Conservation (phyloP, 2,888 invertebrate species). For the Lasioglossum malachurum region DNA sequence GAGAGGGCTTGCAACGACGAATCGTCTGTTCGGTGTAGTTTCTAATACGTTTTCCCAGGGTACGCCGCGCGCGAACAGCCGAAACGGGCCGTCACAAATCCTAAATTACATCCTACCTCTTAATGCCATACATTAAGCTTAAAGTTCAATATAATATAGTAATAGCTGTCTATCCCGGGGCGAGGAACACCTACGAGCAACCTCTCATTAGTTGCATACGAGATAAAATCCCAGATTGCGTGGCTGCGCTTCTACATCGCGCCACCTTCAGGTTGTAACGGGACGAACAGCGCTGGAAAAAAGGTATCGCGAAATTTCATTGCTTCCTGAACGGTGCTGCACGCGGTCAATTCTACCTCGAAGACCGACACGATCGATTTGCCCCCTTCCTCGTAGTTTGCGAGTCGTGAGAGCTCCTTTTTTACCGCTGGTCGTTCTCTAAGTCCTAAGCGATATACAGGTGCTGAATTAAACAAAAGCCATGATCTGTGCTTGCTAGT, state of each 20-base stretch:
- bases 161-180: conserved; percentile 47
- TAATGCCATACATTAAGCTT: conserved; percentile 32
- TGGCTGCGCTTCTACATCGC: conserved; percentile 16
- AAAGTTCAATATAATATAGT: conserved; percentile 57
- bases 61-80: conserved; percentile 40
- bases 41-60: conserved; percentile 51
- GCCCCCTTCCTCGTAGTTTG: neutral
- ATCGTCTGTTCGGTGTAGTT: conserved; percentile 28
- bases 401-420: neutral
- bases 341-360: neutral
- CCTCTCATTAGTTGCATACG: conserved; percentile 51
- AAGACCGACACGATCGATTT: neutral
- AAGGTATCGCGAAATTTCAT: conserved; percentile 34
- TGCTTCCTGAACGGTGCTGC: conserved; percentile 4
- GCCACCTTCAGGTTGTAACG: conserved; percentile 33
- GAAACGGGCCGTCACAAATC: conserved; percentile 54
- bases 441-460: neutral
- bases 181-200: conserved; percentile 55
- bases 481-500: neutral
- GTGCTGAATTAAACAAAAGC: neutral
- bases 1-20: neutral
- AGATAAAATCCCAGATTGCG: conserved; percentile 53
- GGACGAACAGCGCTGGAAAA: conserved; percentile 6
- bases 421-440: neutral
- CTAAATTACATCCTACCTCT: conserved; percentile 50